A percentile compares a stretch with the other conserved stretches of the same genome.
Evolutionary conservation across 2,113 vertebrate genomes (phyloP).

Genomic region (Rhizomys pruinosus): DNA sequence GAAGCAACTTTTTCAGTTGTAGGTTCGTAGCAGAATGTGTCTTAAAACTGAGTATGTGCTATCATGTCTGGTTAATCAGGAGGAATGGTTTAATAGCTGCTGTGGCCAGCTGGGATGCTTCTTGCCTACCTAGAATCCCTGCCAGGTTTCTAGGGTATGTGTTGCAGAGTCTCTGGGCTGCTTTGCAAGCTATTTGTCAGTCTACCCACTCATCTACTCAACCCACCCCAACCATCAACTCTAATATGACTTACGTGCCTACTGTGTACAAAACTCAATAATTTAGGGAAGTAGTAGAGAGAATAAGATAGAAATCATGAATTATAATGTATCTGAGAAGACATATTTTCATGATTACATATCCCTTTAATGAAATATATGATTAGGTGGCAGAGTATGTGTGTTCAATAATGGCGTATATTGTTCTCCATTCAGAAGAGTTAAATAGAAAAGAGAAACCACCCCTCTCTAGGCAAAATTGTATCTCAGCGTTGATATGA

Average conservation of each 20-base stretch:
- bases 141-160: not conserved
- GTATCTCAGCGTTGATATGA: not conserved
- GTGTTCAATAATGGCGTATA: not conserved
- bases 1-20: not conserved
- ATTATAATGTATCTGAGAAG: constrained; percentile 13
- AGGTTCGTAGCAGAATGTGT: constrained; percentile 19
- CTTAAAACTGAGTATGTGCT: not conserved
- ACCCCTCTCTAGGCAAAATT: not conserved
- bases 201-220: not conserved
- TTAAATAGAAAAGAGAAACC: constrained; percentile 25
- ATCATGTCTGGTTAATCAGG: not conserved
- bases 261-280: not conserved
- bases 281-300: constrained; percentile 35
- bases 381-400: not conserved
- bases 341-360: not conserved
- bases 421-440: not conserved
- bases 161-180: not conserved
- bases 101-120: not conserved
- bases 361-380: constrained; percentile 49
- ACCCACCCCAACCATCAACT: not conserved
- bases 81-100: constrained; percentile 2
- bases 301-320: constrained; percentile 11
- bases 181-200: not conserved
- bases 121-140: not conserved
- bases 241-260: not conserved